A percentile compares a stretch with the other conserved stretches of the same genome.
phyloP scores from a whole-genome alignment of 2,797 vertebrate genomes.

The Fratercula arctica region DNA sequence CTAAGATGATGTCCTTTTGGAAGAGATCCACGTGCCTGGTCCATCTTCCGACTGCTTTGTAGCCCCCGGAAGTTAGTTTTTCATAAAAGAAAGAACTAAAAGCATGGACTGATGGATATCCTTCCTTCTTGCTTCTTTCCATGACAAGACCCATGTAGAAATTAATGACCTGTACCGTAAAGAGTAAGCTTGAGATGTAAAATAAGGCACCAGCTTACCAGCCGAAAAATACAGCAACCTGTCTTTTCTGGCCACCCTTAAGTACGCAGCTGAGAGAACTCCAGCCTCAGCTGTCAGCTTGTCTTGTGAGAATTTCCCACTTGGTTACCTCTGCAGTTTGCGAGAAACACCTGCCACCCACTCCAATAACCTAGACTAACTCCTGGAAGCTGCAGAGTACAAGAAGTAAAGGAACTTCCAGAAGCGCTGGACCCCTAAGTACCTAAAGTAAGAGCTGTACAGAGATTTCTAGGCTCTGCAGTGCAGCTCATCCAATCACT shows the following conservation, averaged over 20 bases:
- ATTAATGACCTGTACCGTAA: constrained; percentile 86
- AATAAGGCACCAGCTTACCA: neutral
- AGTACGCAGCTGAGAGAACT: neutral
- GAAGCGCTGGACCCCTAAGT: too few relatives aligned
- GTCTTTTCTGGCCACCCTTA: neutral
- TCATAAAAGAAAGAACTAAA: constrained; percentile 94
- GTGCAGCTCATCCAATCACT: neutral
- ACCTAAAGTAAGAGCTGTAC: too few relatives aligned
- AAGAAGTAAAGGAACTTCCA: too few relatives aligned
- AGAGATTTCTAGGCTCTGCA: too few relatives aligned
- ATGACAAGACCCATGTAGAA: constrained; percentile 92
- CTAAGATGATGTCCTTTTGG: constrained; percentile 84
- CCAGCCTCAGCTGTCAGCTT: neutral
- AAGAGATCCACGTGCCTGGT: constrained; percentile 91
- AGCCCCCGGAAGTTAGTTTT: constrained; percentile 83
- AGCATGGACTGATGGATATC: constrained; percentile 80
- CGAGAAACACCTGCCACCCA: too few relatives aligned
- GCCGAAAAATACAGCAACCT: neutral
- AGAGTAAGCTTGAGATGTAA: neutral
- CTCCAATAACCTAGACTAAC: too few relatives aligned
- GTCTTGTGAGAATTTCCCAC: too few relatives aligned
- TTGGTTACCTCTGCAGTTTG: too few relatives aligned
- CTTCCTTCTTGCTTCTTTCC: constrained; percentile 80
- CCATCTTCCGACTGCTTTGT: constrained; percentile 88
- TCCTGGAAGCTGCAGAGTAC: too few relatives aligned